Base-by-base conservation (phyloP, 1,140 invertebrate species). In the Lordiphosa mommai region DNA sequence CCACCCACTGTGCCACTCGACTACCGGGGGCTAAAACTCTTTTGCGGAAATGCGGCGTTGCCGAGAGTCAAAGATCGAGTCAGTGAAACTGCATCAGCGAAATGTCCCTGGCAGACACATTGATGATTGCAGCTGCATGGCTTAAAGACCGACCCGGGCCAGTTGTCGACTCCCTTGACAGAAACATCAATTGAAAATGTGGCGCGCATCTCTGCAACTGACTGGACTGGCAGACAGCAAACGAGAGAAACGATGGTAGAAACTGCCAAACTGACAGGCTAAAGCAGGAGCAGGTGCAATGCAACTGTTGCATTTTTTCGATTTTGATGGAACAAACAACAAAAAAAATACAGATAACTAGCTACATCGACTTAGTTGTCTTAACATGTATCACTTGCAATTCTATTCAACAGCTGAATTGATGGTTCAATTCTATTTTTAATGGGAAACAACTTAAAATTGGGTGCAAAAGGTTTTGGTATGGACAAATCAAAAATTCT, bases 181-280 rank as follows among this genome's bases (percentile, higher is more conserved):
- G 47, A 59, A 67, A 48, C 74, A 80, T 74, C 74, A 80, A 70
- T 80, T 82, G 76, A 82, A 79, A 80, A 82, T 66, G 76, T 67
- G 71, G 57, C 71, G 9, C 50, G 43, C 30, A 51, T 53, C 20
- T 23, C 20, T 23, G 20, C 20, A 23, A 6, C 20, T 6, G 20
- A 23, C 20, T n/a, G n/a, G n/a, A n/a, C 57, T 32, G 14, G 16
- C 36, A 40, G 63, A 61, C 34, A 56, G 29, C 14, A 30, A 29
- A 37, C 27, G 36, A 36, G 30, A 36, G 40, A 29, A 4, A 20
- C 20, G 2, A 20, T 34, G 32, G 29, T 30, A 61, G 9, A 14
- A 41, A 52, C 12, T 34, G 20, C 4, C 20, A 23, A 23, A 48
- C 61, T 23, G 40, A 63, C 60, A 76, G 50, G 16, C 33, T 38